A percentile compares a stretch with the other conserved stretches of the same genome.
Evolutionary conservation across 1,140 invertebrate species (phyloP).

Genomic region (Pteromalus puparum): DNA sequence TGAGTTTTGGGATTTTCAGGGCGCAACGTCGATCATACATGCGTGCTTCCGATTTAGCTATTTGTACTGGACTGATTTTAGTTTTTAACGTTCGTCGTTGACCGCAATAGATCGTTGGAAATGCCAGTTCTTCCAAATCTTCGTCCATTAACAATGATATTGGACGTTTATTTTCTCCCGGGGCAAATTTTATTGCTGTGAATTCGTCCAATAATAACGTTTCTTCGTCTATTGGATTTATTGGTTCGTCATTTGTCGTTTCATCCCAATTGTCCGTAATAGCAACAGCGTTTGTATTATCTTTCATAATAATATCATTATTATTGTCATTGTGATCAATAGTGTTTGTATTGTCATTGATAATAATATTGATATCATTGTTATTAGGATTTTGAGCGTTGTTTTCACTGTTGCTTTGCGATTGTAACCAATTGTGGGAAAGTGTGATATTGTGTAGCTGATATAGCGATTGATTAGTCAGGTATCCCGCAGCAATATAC

Average conservation of each 20-base stretch:
- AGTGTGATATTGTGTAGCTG: constrained; percentile 8
- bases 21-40: constrained; percentile 52
- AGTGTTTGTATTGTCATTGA: too few species aligned
- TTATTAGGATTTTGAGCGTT: background rate
- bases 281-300: background rate
- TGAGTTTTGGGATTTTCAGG: constrained; percentile 23
- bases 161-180: too few species aligned
- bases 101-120: too few species aligned
- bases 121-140: too few species aligned
- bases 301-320: constrained; percentile 21
- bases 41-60: constrained; percentile 54
- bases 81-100: too few species aligned
- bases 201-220: too few species aligned
- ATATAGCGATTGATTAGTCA: constrained; percentile 1
- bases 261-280: constrained; percentile 34
- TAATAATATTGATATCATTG: too few species aligned
- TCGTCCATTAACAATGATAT: too few species aligned
- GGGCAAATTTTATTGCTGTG: too few species aligned
- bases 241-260: constrained; percentile 38
- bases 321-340: background rate
- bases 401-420: background rate
- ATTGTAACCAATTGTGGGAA: constrained; percentile 7
- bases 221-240: constrained; percentile 6
- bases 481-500: constrained; percentile 20
- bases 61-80: constrained; percentile 23